Evolutionary conservation across 2,113 vertebrate genomes (phyloP).

Genomic region (Sander lucioperca): DNA sequence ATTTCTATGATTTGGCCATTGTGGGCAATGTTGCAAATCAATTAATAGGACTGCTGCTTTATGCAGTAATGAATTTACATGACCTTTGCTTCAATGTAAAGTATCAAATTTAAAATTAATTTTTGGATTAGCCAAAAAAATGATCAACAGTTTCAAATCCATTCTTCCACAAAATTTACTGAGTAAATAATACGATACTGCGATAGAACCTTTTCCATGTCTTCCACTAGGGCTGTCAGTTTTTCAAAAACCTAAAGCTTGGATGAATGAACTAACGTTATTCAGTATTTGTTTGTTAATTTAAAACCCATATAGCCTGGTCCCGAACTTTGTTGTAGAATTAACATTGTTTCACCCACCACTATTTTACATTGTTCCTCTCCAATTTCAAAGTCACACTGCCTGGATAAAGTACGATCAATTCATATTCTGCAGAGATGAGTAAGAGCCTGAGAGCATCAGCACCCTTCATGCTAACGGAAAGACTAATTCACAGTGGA

Average conservation of each 20-base stretch:
- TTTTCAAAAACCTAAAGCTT: neutral
- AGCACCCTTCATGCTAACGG: conserved; percentile 44
- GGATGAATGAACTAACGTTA: neutral
- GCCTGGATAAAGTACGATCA: conserved; percentile 52
- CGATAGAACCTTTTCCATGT: neutral
- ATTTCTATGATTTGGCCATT: neutral
- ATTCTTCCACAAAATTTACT: neutral
- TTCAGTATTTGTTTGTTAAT: neutral
- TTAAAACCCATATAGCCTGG: neutral
- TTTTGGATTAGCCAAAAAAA: neutral
- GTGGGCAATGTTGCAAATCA: neutral
- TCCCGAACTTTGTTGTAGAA: neutral
- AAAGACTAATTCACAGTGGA: conserved; percentile 57
- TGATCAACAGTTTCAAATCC: neutral
- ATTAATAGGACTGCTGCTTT: neutral
- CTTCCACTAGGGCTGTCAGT: neutral
- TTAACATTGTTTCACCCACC: neutral
- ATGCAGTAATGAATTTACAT: neutral
- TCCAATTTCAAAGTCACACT: conserved; percentile 26
- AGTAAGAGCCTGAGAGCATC: conserved; percentile 41
- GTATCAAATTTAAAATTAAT: no score
- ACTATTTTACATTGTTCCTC: conserved; percentile 4
- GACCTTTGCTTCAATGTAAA: neutral
- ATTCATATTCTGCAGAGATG: conserved; percentile 60
- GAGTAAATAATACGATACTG: no score